phyloP scores from a whole-genome alignment of 2,113 vertebrate species.

The Corydoras sp. region DNA sequence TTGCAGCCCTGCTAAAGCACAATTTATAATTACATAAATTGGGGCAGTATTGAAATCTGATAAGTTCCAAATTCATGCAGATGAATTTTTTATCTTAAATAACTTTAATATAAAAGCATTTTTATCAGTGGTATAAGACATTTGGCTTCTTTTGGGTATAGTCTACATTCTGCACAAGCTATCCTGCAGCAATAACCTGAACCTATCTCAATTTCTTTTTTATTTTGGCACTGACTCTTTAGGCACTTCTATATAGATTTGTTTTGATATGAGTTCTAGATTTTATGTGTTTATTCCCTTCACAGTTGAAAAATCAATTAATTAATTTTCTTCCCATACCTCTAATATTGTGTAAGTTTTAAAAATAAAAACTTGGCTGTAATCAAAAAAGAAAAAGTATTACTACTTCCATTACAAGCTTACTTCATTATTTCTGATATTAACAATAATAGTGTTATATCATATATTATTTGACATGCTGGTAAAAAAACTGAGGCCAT shows the following conservation, averaged over 20 bases:
- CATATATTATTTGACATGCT: too few species aligned
- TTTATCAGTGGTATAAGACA: too few species aligned
- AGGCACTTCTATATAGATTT: conserved; percentile 14
- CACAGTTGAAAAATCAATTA: neutral
- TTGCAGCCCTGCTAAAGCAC: too few species aligned
- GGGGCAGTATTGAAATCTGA: too few species aligned
- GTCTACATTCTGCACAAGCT: conserved; percentile 10
- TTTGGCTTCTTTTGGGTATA: neutral
- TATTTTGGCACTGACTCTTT: conserved; percentile 3
- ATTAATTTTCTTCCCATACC: conserved; percentile 14
- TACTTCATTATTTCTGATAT: conserved; percentile 22
- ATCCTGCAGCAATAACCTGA: conserved; percentile 3
- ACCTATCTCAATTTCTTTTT: conserved; percentile 13
- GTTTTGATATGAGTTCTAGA: conserved; percentile 13
- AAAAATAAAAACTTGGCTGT: conserved; percentile 13
- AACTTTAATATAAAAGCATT: too few species aligned
- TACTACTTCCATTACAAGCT: neutral
- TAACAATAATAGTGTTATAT: too few species aligned
- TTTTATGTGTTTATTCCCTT: conserved; percentile 5
- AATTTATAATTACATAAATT: too few species aligned
- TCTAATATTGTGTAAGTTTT: conserved; percentile 26
- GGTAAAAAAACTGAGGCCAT: too few species aligned
- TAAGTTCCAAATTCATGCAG: too few species aligned
- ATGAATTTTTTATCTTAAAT: too few species aligned
- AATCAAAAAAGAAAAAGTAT: conserved; percentile 24